phyloP scores from a whole-genome alignment of 2,113 vertebrate species.

The Ursus arctos region DNA sequence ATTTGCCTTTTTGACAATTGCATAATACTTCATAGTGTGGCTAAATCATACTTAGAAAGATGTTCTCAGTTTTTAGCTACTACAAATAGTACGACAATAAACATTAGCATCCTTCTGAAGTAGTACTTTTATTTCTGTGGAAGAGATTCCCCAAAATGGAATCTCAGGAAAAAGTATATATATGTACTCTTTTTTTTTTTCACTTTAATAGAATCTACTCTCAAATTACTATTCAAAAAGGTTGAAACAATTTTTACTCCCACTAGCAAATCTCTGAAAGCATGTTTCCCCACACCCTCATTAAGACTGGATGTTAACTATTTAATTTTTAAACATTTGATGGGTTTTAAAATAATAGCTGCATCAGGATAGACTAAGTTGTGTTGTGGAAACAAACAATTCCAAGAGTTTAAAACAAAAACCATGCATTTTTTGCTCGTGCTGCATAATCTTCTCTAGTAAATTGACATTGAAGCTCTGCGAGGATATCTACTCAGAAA shows the following conservation, averaged over 20 bases:
- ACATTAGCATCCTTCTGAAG: background rate
- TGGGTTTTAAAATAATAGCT: background rate
- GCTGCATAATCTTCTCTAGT: background rate
- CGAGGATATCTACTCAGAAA: background rate
- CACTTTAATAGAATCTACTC: background rate
- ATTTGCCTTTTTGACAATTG: conserved; percentile 37
- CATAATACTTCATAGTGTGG: background rate
- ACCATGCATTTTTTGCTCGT: background rate
- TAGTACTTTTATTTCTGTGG: conserved; percentile 10
- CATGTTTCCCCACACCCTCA: background rate
- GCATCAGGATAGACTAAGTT: background rate
- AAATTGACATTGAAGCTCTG: background rate
- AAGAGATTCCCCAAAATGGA: background rate
- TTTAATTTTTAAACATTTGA: conserved; percentile 18
- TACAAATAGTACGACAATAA: background rate
- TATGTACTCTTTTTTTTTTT: background rate
- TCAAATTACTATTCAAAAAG: conserved; percentile 30
- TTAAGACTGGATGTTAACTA: conserved; percentile 40
- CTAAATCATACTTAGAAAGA: background rate
- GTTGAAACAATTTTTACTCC: background rate
- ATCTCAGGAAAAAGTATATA: background rate
- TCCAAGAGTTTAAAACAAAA: background rate
- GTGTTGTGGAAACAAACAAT: background rate
- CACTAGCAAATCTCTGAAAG: background rate
- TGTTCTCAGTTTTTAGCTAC: background rate